Evolutionary conservation across 2,888 invertebrate species (phyloP), one percentile per base, ranked within the genome.

Genomic region (Fragum sueziense): DNA sequence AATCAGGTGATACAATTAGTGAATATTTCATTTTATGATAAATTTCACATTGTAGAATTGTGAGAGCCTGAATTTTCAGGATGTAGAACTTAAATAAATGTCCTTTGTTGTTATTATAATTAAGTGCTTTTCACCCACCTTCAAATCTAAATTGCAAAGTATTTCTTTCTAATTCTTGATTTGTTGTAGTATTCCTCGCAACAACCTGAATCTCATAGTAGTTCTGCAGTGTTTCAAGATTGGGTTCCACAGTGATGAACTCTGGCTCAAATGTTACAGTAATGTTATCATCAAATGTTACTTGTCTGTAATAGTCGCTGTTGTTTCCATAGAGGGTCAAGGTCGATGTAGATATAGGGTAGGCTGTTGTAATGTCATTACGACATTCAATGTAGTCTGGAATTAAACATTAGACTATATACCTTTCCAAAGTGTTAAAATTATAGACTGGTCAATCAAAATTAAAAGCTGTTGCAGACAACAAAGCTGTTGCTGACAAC

Each of bases 131-230:
- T 27, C 3, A 3, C 57, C 14, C 51, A 83, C 83, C 75, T 59
- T 20, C 31, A 27, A 76, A 74, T 52, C 70, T 70, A 59, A 84
- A 80, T 65, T 84, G 84, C n/a, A 84, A 14, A 9, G 74, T 77
- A 71, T 80, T 80, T 7, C 51, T 73, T 25, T 83, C 79, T 2
- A 74, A 29, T 25, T 57, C 6, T 1, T 14, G 6, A 6, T 51
- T 17, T n/a, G 74, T 33, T 14, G n/a, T 11, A 0, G 9, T 14
- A 41, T 74, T 54, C 25, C 20, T 65, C 17, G 81, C 51, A 25
- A 51, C 72, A 11, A 79, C 79, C 2, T 47, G n/a, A 7, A 73
- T 51, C 61, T 70, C 76, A 41, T 70, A 54, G 31, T 74, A 54
- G 11, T 47, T 59, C 14, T 74, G 57, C 25, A 79, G 9, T 22